Evolutionary conservation across 2,797 vertebrate genomes (phyloP).

Genomic region (Coregonus sp.): DNA sequence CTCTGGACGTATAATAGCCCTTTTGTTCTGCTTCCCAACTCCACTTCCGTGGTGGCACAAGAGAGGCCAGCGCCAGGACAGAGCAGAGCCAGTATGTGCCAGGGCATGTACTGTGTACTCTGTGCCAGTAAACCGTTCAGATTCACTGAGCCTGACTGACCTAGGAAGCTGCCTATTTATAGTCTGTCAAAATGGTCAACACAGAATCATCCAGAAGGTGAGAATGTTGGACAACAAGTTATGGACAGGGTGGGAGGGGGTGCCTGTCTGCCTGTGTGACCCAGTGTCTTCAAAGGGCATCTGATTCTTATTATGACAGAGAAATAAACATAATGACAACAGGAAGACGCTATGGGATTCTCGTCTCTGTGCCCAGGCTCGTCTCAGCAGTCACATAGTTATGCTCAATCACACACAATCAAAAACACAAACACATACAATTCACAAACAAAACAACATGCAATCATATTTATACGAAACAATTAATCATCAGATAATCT

Average conservation of each 20-base stretch:
- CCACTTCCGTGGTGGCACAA: conserved; percentile 72
- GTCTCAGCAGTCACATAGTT: not conserved
- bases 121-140: conserved; percentile 6
- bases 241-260: not conserved
- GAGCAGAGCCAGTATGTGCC: conserved; percentile 66
- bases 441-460: conserved; percentile 4
- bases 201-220: conserved; percentile 51
- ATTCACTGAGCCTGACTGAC: conserved; percentile 21
- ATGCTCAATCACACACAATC: not conserved
- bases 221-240: conserved; percentile 32
- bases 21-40: conserved; percentile 67
- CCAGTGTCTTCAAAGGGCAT: conserved; percentile 14
- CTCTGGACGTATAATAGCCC: conserved; percentile 63
- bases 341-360: conserved; percentile 31
- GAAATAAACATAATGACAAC: not conserved
- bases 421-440: not conserved
- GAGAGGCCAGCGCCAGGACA: conserved; percentile 46
- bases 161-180: conserved; percentile 52
- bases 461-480: not conserved
- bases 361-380: conserved; percentile 1
- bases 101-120: conserved; percentile 42
- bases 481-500: not conserved
- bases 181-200: conserved; percentile 39
- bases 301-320: conserved; percentile 23
- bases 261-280: not conserved